Conservation (phyloP, 1,140 invertebrate genomes). For the Dreissena polymorpha region DNA sequence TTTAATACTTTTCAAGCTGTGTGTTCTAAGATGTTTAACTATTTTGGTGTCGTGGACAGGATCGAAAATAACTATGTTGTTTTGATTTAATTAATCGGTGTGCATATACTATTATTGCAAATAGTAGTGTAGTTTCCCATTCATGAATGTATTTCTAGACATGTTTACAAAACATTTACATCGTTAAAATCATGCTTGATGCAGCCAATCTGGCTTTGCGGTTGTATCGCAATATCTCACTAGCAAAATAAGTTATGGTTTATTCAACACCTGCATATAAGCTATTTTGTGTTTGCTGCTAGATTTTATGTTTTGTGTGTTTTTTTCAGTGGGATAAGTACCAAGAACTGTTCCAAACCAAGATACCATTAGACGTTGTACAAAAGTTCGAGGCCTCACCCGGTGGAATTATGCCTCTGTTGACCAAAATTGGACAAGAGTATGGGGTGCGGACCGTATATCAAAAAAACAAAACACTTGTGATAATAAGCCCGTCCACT, state of each 20-base stretch:
- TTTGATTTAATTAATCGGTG: not conserved
- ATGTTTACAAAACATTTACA: not conserved
- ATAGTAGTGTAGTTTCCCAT: not conserved
- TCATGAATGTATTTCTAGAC: not conserved
- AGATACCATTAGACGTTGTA: slow-evolving; percentile 31
- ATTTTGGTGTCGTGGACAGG: not conserved
- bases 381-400: slow-evolving; percentile 37
- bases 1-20: not conserved
- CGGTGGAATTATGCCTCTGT: slow-evolving; percentile 36
- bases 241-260: not conserved
- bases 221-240: not conserved
- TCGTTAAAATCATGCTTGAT: too few species aligned
- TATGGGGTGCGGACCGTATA: slow-evolving; percentile 36
- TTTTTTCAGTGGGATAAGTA: slow-evolving; percentile 46
- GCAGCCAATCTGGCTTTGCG: too few species aligned
- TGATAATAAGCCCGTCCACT: slow-evolving; percentile 29
- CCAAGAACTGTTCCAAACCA: slow-evolving; percentile 40
- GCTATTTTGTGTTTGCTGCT: not conserved
- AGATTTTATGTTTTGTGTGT: not conserved
- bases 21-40: not conserved
- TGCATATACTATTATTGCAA: not conserved
- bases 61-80: not conserved
- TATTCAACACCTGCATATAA: too few species aligned
- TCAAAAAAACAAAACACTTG: slow-evolving; percentile 19
- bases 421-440: slow-evolving; percentile 40